These are phyloP conservation scores for Nasonia giraulti DNA, from an alignment of 1,140 invertebrate species.

Conservation along the genomic window DNA sequence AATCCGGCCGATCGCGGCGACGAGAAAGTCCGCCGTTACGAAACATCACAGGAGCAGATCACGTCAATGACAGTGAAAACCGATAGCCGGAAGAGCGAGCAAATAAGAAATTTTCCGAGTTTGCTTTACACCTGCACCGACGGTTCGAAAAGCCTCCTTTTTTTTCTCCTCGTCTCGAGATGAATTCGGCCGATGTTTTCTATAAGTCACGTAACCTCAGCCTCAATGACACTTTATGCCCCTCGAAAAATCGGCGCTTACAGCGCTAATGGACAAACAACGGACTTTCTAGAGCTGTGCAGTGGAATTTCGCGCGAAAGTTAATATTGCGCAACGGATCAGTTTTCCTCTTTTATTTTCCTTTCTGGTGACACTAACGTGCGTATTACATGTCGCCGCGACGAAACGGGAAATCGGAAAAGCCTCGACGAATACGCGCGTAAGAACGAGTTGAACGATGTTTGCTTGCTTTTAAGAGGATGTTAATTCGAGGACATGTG, in stretches of 20 bases:
- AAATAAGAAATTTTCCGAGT: slow-evolving; percentile 32
- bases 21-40: not conserved
- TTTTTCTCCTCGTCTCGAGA: not conserved
- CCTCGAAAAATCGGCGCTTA: not conserved
- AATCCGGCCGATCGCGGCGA: not conserved
- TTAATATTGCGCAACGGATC: not conserved
- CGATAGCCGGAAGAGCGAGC: not conserved
- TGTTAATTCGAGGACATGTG: too few relatives aligned
- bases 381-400: not conserved
- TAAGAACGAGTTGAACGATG: too few relatives aligned
- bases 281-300: slow-evolving; percentile 2
- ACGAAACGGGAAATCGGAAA: too few relatives aligned
- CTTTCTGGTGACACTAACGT: not conserved
- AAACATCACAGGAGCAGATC: slow-evolving; percentile 41
- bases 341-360: not conserved
- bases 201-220: not conserved
- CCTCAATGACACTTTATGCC: not conserved
- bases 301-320: not conserved
- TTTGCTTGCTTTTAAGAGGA: too few relatives aligned
- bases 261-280: slow-evolving; percentile 13
- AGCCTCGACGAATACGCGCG: too few relatives aligned
- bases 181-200: not conserved
- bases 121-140: not conserved
- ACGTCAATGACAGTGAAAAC: slow-evolving; percentile 34
- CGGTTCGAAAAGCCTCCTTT: not conserved